Conservation (phyloP, 2,888 invertebrate genomes). For the Orthonevra nobilis region DNA sequence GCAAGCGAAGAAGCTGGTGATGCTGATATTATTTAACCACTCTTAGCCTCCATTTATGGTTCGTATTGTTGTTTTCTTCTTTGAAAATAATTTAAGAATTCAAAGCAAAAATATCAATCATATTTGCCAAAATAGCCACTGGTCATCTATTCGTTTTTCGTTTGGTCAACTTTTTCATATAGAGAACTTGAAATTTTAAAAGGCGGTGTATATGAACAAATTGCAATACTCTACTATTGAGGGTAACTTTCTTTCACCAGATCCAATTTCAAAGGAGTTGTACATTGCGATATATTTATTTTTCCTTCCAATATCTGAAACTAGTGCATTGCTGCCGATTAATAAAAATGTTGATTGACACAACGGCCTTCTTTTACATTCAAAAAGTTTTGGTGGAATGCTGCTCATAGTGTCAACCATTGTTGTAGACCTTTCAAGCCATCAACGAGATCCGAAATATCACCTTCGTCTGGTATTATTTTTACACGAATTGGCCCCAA, state of each 20-base stretch:
- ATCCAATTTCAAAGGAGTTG: neutral
- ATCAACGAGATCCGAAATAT: conserved; percentile 36
- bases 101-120: conserved; percentile 49
- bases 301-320: conserved; percentile 10
- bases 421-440: conserved; percentile 40
- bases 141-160: conserved; percentile 53
- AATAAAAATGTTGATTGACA: conserved; percentile 14
- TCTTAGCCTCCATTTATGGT: conserved; percentile 9
- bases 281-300: conserved; percentile 23
- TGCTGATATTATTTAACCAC: conserved; percentile 3
- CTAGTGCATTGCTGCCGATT: neutral
- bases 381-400: conserved; percentile 39
- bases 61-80: conserved; percentile 34
- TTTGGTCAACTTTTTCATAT: conserved; percentile 55
- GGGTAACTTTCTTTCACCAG: conserved; percentile 18
- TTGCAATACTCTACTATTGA: conserved; percentile 39
- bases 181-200: neutral
- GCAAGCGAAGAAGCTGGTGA: conserved; percentile 8
- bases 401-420: conserved; percentile 54
- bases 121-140: conserved; percentile 45
- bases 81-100: conserved; percentile 25
- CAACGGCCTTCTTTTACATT: conserved; percentile 19
- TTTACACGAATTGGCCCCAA: conserved; percentile 10
- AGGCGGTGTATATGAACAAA: conserved; percentile 8
- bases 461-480: conserved; percentile 37